A percentile compares a stretch with the other conserved stretches of the same genome.
phyloP scores from a whole-genome alignment of 2,797 vertebrate genomes.

The Streptopelia turtur region DNA sequence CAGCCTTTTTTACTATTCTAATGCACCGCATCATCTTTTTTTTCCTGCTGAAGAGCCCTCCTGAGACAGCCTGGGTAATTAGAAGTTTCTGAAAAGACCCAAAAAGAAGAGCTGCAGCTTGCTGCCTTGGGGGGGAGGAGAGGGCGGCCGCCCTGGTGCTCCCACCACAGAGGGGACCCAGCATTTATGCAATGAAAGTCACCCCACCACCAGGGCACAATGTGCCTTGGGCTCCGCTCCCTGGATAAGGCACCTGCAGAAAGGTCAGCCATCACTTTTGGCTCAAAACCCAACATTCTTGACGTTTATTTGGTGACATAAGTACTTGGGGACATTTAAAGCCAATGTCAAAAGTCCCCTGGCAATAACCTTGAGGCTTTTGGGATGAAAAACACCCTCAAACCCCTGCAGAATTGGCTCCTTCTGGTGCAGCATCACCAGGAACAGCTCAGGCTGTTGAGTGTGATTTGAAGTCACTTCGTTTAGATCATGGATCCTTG shows the following conservation, averaged over 20 bases:
- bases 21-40: neutral
- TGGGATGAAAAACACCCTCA: neutral
- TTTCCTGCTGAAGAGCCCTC: neutral
- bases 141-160: rapidly evolving
- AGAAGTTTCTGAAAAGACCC: neutral
- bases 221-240: rapidly evolving
- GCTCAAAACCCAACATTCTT: neutral
- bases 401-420: rapidly evolving
- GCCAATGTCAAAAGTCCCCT: neutral
- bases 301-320: neutral
- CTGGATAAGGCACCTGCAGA: neutral
- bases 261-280: neutral
- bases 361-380: rapidly evolving
- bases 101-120: rapidly evolving
- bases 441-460: neutral
- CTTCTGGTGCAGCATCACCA: rapidly evolving
- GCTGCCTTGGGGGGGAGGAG: neutral
- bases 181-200: rapidly evolving
- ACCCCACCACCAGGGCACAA: neutral
- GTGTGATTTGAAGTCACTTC: rapidly evolving
- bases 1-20: neutral
- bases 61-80: neutral
- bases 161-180: rapidly evolving
- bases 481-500: rapidly evolving
- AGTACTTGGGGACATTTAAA: neutral